A percentile compares a stretch with the other conserved stretches of the same genome.
phyloP scores from a whole-genome alignment of 2,113 vertebrate species.

The Clarias gariepinus region DNA sequence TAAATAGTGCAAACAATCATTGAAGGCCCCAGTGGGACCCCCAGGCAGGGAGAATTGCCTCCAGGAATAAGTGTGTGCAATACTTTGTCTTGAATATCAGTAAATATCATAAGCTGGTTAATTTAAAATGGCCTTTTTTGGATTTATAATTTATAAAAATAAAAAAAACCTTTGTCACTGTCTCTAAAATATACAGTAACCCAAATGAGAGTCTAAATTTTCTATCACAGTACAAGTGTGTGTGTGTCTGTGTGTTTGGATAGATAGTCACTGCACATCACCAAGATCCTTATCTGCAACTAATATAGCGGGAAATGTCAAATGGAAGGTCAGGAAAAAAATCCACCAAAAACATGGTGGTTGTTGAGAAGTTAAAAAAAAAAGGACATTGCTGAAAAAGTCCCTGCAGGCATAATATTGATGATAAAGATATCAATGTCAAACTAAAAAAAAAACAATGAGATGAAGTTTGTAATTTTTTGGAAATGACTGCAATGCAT shows the following conservation, averaged over 20 bases:
- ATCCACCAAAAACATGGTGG: neutral
- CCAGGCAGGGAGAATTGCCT: conserved; percentile 1
- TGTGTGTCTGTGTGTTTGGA: neutral
- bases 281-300: conserved; percentile 1
- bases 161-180: neutral
- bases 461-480: conserved; percentile 12
- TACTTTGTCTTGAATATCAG: conserved; percentile 22
- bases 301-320: neutral
- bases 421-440: conserved; percentile 7
- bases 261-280: neutral
- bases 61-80: neutral
- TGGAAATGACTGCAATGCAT: conserved; percentile 2
- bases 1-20: conserved; percentile 34
- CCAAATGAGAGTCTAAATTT: neutral
- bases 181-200: neutral
- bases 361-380: neutral
- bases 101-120: neutral
- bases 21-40: conserved; percentile 5
- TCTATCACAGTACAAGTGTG: neutral
- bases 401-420: neutral
- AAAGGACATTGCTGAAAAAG: neutral
- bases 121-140: neutral
- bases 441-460: neutral
- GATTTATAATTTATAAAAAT: neutral
- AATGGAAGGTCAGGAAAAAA: conserved; percentile 32